Evolutionary conservation across 2,888 invertebrate genomes (phyloP), one percentile per base, ranked within the genome.

Genomic region (Xanthia togata): DNA sequence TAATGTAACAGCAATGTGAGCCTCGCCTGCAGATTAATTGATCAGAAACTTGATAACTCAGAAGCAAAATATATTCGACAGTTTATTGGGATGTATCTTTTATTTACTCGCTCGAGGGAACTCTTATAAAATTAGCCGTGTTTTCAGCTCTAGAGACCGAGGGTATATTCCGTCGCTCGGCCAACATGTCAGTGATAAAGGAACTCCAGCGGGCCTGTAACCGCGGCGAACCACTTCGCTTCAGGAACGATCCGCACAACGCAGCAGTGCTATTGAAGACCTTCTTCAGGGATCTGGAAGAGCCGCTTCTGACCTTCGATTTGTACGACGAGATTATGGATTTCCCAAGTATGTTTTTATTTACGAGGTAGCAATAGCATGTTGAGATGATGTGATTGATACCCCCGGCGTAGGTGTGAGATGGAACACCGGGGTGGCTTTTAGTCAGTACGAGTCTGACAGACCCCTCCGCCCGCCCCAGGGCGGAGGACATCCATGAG

Each of bases 261-360:
- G 99, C 99, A 23, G 99, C 99, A 3, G 99, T 99, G 31, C 97
- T 99, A 73, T 96, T 99, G 75, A 99, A 99, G 96, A 98, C 98
- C 60, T 99, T 99, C 96, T 97, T 99, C 0, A 96, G 98, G 67
- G 99, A 99, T 93, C 96, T 99, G 70, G 98, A 98, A 85, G 99
- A 99, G 92, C 99, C 99, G 0, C 95, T 99, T 68, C 97, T 99
- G 94, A 99, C 99, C 0, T 99, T 98, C 93, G 99, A 99, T 87
- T 97, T 99, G 1, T 99, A 99, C 91, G 99, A 99, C 87, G 99
- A 99, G 93, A 98, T 99, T 79, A 97, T 98, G 74, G 98, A 98
- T 90, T 99, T 99, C 93, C 98, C 98, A 93, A 97, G 99, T 99
- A 96, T 97, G 97, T 94, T 35, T 26, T 38, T 53, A n/a, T 35